Evolutionary conservation across 2,888 invertebrate genomes (phyloP).

Genomic region (Ganaspis brasiliensis): DNA sequence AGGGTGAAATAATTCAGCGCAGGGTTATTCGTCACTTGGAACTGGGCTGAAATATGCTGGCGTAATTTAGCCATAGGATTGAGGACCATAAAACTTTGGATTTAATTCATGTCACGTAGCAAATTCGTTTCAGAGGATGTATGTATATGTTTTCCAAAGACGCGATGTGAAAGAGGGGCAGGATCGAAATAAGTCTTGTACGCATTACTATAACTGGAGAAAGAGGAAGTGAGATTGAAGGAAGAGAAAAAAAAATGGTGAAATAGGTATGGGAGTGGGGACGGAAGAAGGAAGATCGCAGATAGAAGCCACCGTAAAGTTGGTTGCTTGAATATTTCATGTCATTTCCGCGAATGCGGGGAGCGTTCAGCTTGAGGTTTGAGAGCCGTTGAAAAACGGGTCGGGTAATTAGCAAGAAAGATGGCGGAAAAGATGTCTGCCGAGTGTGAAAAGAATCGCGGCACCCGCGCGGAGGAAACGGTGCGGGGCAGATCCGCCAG

Average conservation of each 20-base stretch:
- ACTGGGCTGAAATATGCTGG: slow-evolving; percentile 24
- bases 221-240: slow-evolving; percentile 33
- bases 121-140: slow-evolving; percentile 29
- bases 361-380: slow-evolving; percentile 56
- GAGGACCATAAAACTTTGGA: slow-evolving; percentile 34
- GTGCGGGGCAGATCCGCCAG: slow-evolving; percentile 58
- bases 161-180: slow-evolving; percentile 33
- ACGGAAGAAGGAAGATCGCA: slow-evolving; percentile 42
- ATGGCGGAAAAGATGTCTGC: slow-evolving; percentile 69
- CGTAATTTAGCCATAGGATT: slow-evolving; percentile 36
- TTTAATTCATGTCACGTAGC: slow-evolving; percentile 45
- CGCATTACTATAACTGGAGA: slow-evolving; percentile 37
- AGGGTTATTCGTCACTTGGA: slow-evolving; percentile 26
- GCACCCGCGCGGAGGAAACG: slow-evolving; percentile 51
- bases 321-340: slow-evolving; percentile 74
- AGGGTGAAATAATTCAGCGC: neutral
- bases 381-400: slow-evolving; percentile 66
- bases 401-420: slow-evolving; percentile 73
- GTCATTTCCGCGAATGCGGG: slow-evolving; percentile 65
- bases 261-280: slow-evolving; percentile 38
- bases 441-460: slow-evolving; percentile 70
- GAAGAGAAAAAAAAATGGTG: slow-evolving; percentile 30
- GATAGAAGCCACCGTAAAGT: slow-evolving; percentile 56
- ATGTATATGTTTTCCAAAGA: slow-evolving; percentile 30
- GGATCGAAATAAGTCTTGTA: slow-evolving; percentile 42